A percentile compares a stretch with the other conserved stretches of the same genome.
phyloP scores from a whole-genome alignment of 1,140 invertebrate species.

The Tetragonula clypearis region DNA sequence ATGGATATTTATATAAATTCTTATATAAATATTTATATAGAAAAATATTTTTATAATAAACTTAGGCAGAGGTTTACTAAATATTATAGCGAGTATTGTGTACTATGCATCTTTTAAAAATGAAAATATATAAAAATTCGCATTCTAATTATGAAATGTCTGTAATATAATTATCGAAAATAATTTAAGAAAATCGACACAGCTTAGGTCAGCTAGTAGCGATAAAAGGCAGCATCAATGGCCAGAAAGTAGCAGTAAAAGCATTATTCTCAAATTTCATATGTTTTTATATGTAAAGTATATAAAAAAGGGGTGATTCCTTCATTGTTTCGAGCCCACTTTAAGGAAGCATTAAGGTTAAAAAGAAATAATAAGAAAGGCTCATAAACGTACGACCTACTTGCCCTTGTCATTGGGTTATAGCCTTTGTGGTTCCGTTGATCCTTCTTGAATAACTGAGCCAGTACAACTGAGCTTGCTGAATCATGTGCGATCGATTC shows the following conservation, averaged over 20 bases:
- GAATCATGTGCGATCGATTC: neutral
- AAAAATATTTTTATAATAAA: no score
- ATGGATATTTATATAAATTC: no score
- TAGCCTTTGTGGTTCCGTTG: neutral
- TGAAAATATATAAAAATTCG: neutral
- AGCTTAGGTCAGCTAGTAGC: neutral
- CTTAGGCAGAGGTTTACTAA: no score
- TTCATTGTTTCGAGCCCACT: neutral
- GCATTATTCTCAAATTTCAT: neutral
- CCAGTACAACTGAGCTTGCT: neutral
- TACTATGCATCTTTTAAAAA: no score
- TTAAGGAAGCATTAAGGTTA: slow-evolving; percentile 1
- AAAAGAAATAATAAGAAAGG: slow-evolving; percentile 12
- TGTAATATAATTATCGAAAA: neutral
- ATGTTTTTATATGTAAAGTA: neutral
- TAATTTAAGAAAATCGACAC: neutral
- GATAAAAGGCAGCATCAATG: no score
- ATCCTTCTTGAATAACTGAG: neutral
- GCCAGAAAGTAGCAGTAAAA: neutral
- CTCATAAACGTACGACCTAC: slow-evolving; percentile 23
- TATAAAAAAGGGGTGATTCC: neutral
- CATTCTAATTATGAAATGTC: neutral
- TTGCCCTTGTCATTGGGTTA: slow-evolving; percentile 5
- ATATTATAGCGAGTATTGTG: no score
- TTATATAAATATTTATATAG: no score